Evolutionary conservation across 2,888 invertebrate species (phyloP), one percentile per base, ranked within the genome.

Genomic region (Sisyra nigra): DNA sequence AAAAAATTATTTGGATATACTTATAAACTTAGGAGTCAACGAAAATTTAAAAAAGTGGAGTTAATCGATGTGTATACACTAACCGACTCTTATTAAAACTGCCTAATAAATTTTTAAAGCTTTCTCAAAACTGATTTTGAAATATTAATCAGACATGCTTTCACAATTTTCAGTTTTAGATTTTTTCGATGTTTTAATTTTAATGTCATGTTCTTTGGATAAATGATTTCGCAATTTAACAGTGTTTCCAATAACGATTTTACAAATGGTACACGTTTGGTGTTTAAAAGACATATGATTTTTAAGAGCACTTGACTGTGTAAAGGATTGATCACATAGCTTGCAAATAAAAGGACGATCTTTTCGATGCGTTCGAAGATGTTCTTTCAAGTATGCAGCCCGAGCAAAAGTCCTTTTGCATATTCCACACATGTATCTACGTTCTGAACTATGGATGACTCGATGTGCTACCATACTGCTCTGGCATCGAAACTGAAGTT

Each of bases 271-370:
- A 36, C 52, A 52, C 11, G 13, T 17, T 13, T 48, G 46, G 37
- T 52, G 52, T 29, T 48, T 47, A 10, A 49, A 49, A 19, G 39
- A 46, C 41, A 48, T 48, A 44, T 58, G 57, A 36, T 52, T 55
- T 4, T 48, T 47, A 47, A 55, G 50, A 29, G 56, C 55, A 40
- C 53, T 53, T n/a, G 52, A 50, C 44, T 57, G 57, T 32, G 54
- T 51, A 45, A 56, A 57, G 5, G 49, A 48, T n/a, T 44, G 41
- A 14, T 34, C 31, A 42, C 53, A 52, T 43, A 45, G 45, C 33
- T 49, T 35, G 43, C 53, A 53, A 3, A 39, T 31, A 36, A 45
- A 49, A n/a, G 49, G 50, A 14, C 46, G 46, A 17, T 49, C 45
- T 33, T 50, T 47, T 7, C 42, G 39, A 43, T 52, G 51, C 3